Conservation (phyloP, 2,797 vertebrate species). For the Gymnoscopelus microlampas region DNA sequence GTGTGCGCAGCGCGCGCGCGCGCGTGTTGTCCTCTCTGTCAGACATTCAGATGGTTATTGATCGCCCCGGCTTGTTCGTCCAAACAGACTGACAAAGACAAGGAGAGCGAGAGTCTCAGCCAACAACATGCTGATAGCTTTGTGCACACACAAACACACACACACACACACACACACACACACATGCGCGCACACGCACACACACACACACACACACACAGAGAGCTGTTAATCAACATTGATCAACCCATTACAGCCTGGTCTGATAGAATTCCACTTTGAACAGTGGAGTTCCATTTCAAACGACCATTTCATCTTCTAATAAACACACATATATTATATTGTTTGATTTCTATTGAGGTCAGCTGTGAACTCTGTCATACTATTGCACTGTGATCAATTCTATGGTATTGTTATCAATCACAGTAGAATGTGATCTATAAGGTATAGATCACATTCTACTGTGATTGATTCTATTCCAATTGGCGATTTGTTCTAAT, state of each 20-base stretch:
- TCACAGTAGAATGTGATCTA: too few relatives aligned
- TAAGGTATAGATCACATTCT: too few relatives aligned
- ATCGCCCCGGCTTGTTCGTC: slow-evolving; percentile 33
- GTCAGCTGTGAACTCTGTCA: too few relatives aligned
- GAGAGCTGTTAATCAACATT: background rate
- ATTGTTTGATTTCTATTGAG: too few relatives aligned
- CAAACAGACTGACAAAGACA: slow-evolving; percentile 45
- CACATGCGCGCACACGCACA: slow-evolving; percentile 4
- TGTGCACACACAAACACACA: background rate
- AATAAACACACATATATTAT: background rate
- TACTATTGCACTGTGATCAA: too few relatives aligned
- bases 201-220: slow-evolving; percentile 4
- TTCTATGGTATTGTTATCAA: too few relatives aligned
- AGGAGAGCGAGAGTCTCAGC: slow-evolving; percentile 28
- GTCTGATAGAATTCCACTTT: too few relatives aligned
- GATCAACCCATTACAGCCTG: too few relatives aligned
- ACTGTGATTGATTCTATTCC: too few relatives aligned
- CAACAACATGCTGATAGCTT: slow-evolving; percentile 34
- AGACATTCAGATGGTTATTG: slow-evolving; percentile 48
- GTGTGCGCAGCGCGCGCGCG: background rate
- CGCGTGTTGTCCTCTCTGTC: slow-evolving; percentile 24
- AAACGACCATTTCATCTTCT: too few relatives aligned
- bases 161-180: slow-evolving; percentile 1
- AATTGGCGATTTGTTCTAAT: too few relatives aligned
- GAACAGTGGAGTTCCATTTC: too few relatives aligned